phyloP scores from a whole-genome alignment of 2,888 invertebrate genomes.

The Maniola hyperantus region DNA sequence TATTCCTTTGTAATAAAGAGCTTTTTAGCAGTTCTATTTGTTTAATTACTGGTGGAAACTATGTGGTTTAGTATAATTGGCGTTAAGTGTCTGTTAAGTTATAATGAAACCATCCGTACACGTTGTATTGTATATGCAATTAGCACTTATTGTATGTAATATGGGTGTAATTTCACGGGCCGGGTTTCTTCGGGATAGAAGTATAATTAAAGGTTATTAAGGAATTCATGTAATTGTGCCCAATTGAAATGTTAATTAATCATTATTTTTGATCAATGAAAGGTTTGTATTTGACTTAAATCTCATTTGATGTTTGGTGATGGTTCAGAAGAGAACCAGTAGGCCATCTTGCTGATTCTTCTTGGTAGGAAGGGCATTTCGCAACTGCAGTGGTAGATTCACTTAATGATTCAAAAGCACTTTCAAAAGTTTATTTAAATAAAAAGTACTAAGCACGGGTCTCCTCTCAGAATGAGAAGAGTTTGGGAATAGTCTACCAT shows the following conservation, averaged over 20 bases:
- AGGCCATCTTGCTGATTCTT: no score
- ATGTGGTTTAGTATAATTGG: conserved; percentile 64
- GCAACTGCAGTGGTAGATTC: no score
- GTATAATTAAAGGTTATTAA: conserved; percentile 60
- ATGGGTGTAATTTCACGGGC: conserved; percentile 60
- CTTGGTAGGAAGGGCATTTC: no score
- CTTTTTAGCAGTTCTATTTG: conserved; percentile 35
- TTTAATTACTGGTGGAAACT: conserved; percentile 35
- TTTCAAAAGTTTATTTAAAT: no score
- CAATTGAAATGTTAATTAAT: conserved; percentile 38
- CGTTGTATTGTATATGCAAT: conserved; percentile 65
- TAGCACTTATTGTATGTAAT: conserved; percentile 65
- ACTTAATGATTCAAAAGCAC: no score
- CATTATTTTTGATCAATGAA: conserved; percentile 29
- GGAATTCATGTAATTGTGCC: conserved; percentile 56
- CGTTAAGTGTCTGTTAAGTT: conserved; percentile 78
- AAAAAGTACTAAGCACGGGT: no score
- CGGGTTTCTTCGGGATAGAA: conserved; percentile 49
- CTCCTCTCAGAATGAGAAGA: no score
- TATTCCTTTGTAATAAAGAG: conserved; percentile 43
- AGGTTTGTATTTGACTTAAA: neutral
- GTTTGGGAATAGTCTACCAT: no score
- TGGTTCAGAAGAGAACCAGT: no score
- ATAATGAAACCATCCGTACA: conserved; percentile 69
- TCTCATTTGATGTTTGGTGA: neutral